Evolutionary conservation across 2,113 vertebrate species (phyloP).

Genomic region (Arizona elegans): DNA sequence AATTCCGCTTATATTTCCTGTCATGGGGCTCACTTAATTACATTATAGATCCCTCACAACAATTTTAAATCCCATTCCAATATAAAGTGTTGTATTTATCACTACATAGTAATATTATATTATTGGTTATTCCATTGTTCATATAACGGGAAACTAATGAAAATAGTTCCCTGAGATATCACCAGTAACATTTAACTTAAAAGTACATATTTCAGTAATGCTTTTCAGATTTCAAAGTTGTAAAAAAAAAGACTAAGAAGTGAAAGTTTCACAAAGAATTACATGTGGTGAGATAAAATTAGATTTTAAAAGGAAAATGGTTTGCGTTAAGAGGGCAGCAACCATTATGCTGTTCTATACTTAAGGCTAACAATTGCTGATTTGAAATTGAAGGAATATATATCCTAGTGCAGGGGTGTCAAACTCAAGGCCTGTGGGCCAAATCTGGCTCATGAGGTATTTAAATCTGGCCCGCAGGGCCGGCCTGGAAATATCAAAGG

Average conservation of each 20-base stretch:
- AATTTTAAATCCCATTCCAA: background rate
- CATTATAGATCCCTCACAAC: background rate
- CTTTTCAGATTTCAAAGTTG: background rate
- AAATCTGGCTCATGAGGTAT: too few relatives aligned
- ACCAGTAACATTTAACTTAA: background rate
- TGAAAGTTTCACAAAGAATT: background rate
- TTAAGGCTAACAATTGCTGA: background rate
- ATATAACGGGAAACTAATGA: conserved; percentile 12
- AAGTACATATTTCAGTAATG: background rate
- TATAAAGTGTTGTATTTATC: conserved; percentile 5
- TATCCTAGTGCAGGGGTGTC: background rate
- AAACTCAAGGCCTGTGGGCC: too few relatives aligned
- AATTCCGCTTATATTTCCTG: background rate
- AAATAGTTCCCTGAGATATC: background rate
- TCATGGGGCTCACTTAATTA: background rate
- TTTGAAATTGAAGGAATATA: background rate
- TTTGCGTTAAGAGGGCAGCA: background rate
- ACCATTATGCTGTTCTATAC: background rate
- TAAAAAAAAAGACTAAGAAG: conserved; percentile 20
- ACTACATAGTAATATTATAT: background rate
- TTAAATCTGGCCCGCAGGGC: too few relatives aligned
- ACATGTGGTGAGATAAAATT: background rate
- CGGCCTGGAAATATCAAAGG: too few relatives aligned
- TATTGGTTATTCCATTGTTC: background rate
- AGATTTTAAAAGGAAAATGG: background rate